Base-by-base conservation (phyloP, 2,888 invertebrate genomes). In the Microchrysa polita region DNA sequence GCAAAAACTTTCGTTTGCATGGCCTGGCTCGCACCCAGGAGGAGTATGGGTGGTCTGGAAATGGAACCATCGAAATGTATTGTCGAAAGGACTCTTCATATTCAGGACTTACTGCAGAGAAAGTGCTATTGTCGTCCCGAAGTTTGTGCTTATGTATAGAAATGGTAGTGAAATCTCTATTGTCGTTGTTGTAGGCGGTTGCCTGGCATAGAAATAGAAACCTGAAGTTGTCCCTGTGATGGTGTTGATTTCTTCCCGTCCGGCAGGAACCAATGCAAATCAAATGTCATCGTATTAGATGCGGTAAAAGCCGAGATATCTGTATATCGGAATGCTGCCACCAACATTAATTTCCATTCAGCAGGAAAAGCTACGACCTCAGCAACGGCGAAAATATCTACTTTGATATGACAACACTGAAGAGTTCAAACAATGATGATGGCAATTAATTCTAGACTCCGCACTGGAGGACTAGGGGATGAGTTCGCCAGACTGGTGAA, bases 251-350 rank as follows among this genome's bases (percentile, higher is more conserved):
- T 53, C 53, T 52, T 52, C 42, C 9, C 40, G 40, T 40, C 55
- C 20, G 2, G 7, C 10, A 55, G 40, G 67, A 52, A 10, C 14
- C 53, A 67, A 53, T 67, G 67, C 67, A 67, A 67, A 67, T 67
- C 57, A 69, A 69, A 69, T 69, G 69, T 69, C 69, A 40, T 57
- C 52, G 69, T 23, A 40, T 69, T 69, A 57, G 27, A 22, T 57
- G 69, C 42, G 69, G 69, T 55, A 57, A 69, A 69, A 57, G 69
- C 69, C 69, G n/a, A n/a, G n/a, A n/a, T n/a, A n/a, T n/a, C n/a
- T n/a, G n/a, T 69, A 69, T 69, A 34, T 7, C 57, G 69, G 57
- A 69, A 69, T 40, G n/a, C n/a, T 22, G 40, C 57, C 69, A 52
- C 55, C 27, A 27, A 53, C 44, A 48, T 48, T 44, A 48, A 67